Conservation (phyloP, 2,888 invertebrate species). For the Baccha elongata region DNA sequence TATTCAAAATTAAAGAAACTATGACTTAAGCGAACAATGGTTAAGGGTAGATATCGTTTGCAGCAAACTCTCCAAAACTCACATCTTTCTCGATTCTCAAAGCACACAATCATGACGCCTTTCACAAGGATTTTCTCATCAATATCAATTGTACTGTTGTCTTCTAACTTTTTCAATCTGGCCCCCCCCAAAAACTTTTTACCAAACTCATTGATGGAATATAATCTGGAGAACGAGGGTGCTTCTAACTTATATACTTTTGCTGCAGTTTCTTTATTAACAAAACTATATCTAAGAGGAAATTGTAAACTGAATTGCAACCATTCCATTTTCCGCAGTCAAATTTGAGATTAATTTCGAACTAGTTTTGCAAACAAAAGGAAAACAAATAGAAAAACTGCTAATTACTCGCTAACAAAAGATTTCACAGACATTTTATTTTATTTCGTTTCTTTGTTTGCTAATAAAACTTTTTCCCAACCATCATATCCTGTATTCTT, state of each 20-base stretch:
- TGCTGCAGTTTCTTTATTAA: background rate
- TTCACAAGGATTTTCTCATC: constrained; percentile 35
- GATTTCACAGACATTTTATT: constrained; percentile 28
- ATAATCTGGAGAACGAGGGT: constrained; percentile 4
- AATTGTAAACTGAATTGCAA: constrained; percentile 16
- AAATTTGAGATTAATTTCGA: constrained; percentile 28
- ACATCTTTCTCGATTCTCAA: background rate
- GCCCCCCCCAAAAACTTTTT: constrained; percentile 53
- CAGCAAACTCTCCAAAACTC: background rate
- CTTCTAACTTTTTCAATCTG: constrained; percentile 63
- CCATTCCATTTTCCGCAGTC: constrained; percentile 5
- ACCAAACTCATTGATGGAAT: constrained; percentile 7
- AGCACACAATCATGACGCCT: background rate
- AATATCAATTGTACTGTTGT: constrained; percentile 65
- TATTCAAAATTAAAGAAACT: constrained; percentile 36
- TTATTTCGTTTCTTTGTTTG: background rate
- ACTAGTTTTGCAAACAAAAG: background rate
- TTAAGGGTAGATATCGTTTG: background rate
- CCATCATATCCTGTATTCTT: background rate
- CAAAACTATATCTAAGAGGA: background rate
- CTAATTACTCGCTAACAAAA: constrained; percentile 34
- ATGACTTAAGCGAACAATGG: constrained; percentile 15
- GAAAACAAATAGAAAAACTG: constrained; percentile 28
- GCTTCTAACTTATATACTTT: background rate
- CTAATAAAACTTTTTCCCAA: background rate